Evolutionary conservation across 2,797 vertebrate species (phyloP), one percentile per base, ranked within the genome.

Genomic region (Neosalanx taihuensis): DNA sequence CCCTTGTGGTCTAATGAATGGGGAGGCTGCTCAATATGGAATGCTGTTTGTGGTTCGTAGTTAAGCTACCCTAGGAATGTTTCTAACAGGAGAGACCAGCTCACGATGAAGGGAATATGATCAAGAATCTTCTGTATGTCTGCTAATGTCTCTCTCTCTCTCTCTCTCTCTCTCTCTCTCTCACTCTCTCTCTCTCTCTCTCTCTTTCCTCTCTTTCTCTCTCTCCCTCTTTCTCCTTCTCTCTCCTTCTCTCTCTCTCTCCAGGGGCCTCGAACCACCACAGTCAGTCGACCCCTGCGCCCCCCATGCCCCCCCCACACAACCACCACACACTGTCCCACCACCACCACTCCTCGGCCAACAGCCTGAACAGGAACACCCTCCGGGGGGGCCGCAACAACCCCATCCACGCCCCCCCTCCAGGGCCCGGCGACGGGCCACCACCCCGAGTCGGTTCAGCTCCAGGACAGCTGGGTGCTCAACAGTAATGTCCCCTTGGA

Each of bases 321-420:
- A 97, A 98, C 92, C 95, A 97, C 91, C 96, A 98, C 84, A 96
- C 96, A 0, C 87, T 99, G 78, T 97, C 96, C 53, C 97, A 63
- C 61, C 61, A 58, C 92, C 78, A 94, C 92, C 69, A 94, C 93
- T 0, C 93, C 93, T 98, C 97, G 0, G 97, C 97, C 88, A 99
- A 99, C 93, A 98, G 97, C 75, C 94, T 99, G 87, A 99, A 98
- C 90, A 95, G 96, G 87, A 98, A 97, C 91, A 98, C 97, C 0
- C 91, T 98, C 85, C 94, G 95, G 71, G 96, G 95, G 18, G 95
- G 97, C 5, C 93, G 97, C 46, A 98, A 97, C 84, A n/a, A n/a
- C n/a, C 96, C 96, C 86, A 94, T 96, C 81, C 97, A 98, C 3
- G 93, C 93, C 5, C 96, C 97, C 0, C 89, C 95, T 0, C 92